Evolutionary conservation across 2,113 vertebrate genomes (phyloP), one percentile per base, ranked within the genome.

Genomic region (Anoplopoma fimbria): DNA sequence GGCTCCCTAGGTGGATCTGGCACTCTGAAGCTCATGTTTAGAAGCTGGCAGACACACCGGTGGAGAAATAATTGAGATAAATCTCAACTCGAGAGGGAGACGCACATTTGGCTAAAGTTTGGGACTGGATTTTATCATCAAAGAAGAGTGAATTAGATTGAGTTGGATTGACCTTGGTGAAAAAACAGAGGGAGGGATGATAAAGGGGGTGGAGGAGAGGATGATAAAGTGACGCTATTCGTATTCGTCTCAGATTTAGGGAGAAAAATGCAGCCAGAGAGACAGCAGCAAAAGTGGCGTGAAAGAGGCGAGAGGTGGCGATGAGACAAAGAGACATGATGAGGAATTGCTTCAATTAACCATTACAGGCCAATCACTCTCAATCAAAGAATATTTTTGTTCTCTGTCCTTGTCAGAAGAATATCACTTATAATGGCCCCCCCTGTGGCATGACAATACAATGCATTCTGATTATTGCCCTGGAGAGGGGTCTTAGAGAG

Each of bases 51-150:
- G 77, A 87, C 69, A 34, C 60, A 55, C 73, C 21, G 36, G 74
- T 23, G 69, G 78, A 81, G 72, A 76, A 88, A 90, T 92, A 91
- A 93, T 91, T 89, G 88, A 91, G 90, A 93, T 93, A 93, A 91
- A 93, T 93, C 86, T 92, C 70, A 64, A 82, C 89, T 82, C 82
- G 55, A 57, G 40, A 34, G 83, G 83, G 83, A 85, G 79, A 89
- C 1, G 60, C 87, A 92, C 92, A 88, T 81, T 93, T 90, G 82
- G 88, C 81, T 83, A 53, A 87, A 89, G 85, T 84, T 42, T 82
- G 78, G 80, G 77, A 83, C 71, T 72, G 80, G 90, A 89, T 93
- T 92, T 91, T 88, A 91, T 86, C 86, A 86, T 91, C 81, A 92
- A 90, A 91, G 86, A 87, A 90, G 92, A 89, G 79, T 75, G 75